Evolutionary conservation across 2,888 invertebrate species (phyloP).

Genomic region (Macaria notata): DNA sequence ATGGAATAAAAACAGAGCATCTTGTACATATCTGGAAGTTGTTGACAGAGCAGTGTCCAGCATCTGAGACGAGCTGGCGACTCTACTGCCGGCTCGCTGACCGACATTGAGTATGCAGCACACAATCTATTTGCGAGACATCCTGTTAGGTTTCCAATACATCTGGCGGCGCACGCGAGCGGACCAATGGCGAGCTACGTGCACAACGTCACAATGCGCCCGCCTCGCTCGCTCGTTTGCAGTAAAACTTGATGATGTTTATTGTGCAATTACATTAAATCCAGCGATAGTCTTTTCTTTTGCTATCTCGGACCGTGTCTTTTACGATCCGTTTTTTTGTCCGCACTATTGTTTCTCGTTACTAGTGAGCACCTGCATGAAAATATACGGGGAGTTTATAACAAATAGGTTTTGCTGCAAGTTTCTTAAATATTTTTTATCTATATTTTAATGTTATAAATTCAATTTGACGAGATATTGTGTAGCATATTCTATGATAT

Average conservation of each 20-base stretch:
- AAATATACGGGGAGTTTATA: not conserved
- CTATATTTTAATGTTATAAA: too few relatives aligned
- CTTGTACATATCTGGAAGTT: too few relatives aligned
- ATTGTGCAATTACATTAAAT: constrained; percentile 30
- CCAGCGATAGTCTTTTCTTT: constrained; percentile 11
- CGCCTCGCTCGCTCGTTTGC: constrained; percentile 24
- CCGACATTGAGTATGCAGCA: constrained; percentile 58
- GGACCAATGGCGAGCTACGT: constrained; percentile 62
- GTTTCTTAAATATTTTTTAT: too few relatives aligned
- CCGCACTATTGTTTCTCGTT: not conserved
- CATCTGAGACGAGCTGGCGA: constrained; percentile 4
- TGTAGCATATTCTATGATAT: too few relatives aligned
- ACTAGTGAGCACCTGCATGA: too few relatives aligned
- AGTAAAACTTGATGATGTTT: constrained; percentile 30
- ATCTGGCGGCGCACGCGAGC: constrained; percentile 63
- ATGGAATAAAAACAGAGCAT: too few relatives aligned
- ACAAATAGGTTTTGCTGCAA: too few relatives aligned
- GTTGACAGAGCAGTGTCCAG: too few relatives aligned
- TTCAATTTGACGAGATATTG: too few relatives aligned
- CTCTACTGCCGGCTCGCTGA: constrained; percentile 36
- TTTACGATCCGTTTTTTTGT: not conserved
- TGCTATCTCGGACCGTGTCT: not conserved
- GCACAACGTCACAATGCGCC: constrained; percentile 52
- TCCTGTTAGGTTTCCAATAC: constrained; percentile 81
- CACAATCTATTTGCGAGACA: constrained; percentile 75